Conservation (phyloP, 2,888 invertebrate species). For the Eristalinus aeneus region DNA sequence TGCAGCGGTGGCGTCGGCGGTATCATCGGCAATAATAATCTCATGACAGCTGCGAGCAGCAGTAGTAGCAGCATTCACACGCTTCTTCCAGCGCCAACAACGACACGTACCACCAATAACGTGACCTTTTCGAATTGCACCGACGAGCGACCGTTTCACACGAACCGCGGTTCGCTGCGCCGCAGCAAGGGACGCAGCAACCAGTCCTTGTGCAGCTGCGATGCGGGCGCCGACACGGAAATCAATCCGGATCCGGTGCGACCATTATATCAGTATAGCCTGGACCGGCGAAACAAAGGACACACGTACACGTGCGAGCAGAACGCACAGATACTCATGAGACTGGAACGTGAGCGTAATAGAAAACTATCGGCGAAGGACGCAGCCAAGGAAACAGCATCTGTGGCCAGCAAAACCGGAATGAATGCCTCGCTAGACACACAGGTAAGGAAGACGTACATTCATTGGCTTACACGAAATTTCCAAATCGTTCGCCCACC, state of each 20-base stretch:
- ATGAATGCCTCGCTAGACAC: constrained; percentile 58
- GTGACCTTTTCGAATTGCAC: constrained; percentile 78
- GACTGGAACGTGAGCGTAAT: constrained; percentile 80
- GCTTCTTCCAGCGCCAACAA: constrained; percentile 59
- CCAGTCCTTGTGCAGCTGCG: constrained; percentile 80
- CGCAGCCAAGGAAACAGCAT: constrained; percentile 48
- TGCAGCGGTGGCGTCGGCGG: constrained; percentile 72
- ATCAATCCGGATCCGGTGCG: constrained; percentile 79
- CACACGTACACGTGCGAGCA: constrained; percentile 82
- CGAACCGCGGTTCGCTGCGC: constrained; percentile 77
- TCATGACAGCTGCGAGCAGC: constrained; percentile 61
- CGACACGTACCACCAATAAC: constrained; percentile 74
- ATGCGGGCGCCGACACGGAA: constrained; percentile 79
- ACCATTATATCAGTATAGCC: constrained; percentile 81
- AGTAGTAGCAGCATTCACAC: constrained; percentile 71
- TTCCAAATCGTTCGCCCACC: neutral
- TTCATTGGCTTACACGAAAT: neutral
- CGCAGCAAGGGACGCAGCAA: constrained; percentile 80
- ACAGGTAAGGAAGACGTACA: constrained; percentile 73
- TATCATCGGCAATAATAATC: constrained; percentile 71
- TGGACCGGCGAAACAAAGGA: constrained; percentile 81
- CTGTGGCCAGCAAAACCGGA: constrained; percentile 13
- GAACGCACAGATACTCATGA: constrained; percentile 81
- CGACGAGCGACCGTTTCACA: constrained; percentile 73
- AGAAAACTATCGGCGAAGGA: constrained; percentile 75